These are phyloP conservation scores for Hippopotamyrus pictus DNA, from an alignment of 2,797 vertebrate species.

Conservation along the genomic window DNA sequence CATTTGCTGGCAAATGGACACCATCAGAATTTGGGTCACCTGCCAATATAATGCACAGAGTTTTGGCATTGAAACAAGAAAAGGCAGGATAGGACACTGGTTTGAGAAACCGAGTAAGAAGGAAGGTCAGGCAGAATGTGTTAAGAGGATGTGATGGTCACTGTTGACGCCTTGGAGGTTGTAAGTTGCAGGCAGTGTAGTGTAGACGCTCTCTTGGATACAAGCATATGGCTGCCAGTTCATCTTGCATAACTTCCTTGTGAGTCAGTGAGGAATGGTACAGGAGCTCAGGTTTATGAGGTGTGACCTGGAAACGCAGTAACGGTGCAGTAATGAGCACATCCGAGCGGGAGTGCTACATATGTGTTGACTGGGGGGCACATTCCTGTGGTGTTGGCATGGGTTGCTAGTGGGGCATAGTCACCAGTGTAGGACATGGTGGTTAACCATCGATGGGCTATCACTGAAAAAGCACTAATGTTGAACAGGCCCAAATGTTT, in stretches of 20 bases:
- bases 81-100: not conserved
- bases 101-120: not conserved
- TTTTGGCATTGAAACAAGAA: not conserved
- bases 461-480: not conserved
- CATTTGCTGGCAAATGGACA: not conserved
- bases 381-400: not conserved
- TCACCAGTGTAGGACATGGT: not conserved
- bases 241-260: not conserved
- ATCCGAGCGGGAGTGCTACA: not conserved
- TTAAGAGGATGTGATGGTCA: not conserved
- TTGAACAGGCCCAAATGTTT: not conserved
- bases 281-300: slow-evolving; percentile 1
- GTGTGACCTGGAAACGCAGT: not conserved
- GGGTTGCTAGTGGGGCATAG: not conserved
- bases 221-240: not conserved
- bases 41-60: not conserved
- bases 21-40: not conserved
- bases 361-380: not conserved
- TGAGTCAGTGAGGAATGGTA: not conserved
- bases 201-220: not conserved
- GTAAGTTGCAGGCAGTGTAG: not conserved
- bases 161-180: not conserved
- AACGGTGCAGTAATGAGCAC: not conserved
- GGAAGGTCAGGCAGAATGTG: not conserved
- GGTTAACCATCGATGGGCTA: not conserved